A percentile compares a stretch with the other conserved stretches of the same genome.
phyloP scores from a whole-genome alignment of 2,797 vertebrate species.

The Mico argentatus region DNA sequence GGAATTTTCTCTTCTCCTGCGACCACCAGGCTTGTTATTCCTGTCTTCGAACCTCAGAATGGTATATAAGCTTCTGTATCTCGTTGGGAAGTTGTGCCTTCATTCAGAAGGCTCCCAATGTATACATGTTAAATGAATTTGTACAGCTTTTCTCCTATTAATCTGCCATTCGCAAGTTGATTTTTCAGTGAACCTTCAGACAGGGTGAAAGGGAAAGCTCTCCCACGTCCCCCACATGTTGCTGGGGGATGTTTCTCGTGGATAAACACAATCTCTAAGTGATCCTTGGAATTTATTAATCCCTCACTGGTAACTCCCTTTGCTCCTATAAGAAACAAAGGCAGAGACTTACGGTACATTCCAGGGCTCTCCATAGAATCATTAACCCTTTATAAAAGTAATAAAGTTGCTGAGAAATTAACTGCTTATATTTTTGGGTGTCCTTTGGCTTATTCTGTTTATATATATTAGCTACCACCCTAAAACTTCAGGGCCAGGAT shows the following conservation, averaged over 20 bases:
- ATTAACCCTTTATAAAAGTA: background rate
- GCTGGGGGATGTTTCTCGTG: background rate
- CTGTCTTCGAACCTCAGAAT: background rate
- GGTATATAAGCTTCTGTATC: background rate
- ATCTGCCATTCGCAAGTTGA: too few relatives aligned
- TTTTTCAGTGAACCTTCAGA: too few relatives aligned
- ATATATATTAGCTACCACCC: background rate
- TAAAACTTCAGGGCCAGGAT: background rate
- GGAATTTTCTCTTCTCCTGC: background rate
- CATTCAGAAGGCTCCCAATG: background rate
- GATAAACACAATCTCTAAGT: background rate
- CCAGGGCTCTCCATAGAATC: background rate
- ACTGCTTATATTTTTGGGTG: background rate
- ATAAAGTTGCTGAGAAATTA: background rate
- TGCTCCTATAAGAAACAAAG: constrained; percentile 23
- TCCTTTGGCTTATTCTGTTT: background rate
- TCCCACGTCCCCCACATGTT: too few relatives aligned
- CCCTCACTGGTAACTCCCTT: background rate
- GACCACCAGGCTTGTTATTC: background rate
- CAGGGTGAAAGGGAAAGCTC: too few relatives aligned
- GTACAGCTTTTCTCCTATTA: background rate
- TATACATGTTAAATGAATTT: background rate
- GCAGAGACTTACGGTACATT: background rate
- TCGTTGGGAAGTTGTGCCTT: background rate
- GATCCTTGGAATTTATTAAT: background rate